Percentiles rank a stretch among this genome's conserved stretches.
Evolutionary conservation across 2,888 invertebrate species (phyloP).

Genomic region (Yponomeuta malinellus): DNA sequence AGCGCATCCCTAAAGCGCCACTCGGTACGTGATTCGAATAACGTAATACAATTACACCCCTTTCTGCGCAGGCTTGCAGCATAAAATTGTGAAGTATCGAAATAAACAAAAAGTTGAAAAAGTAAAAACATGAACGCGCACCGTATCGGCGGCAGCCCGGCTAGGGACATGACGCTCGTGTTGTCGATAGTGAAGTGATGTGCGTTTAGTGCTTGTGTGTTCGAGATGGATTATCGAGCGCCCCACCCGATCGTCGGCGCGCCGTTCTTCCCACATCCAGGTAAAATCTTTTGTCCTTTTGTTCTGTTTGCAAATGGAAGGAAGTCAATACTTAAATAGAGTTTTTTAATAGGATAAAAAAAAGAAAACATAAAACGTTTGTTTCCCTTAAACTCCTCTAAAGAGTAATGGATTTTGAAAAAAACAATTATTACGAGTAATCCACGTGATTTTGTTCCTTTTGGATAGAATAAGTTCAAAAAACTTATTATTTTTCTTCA

Average conservation of each 20-base stretch:
- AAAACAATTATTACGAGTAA: too few relatives aligned
- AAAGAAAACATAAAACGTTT: too few relatives aligned
- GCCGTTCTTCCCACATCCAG: conserved; percentile 63
- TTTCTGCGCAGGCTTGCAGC: conserved; percentile 5
- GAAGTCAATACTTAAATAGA: too few relatives aligned
- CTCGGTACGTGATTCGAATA: conserved; percentile 8
- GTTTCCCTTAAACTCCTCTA: too few relatives aligned
- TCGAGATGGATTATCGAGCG: conserved; percentile 63
- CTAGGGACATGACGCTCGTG: conserved; percentile 35
- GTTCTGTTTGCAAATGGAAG: background rate
- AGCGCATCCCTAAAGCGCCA: background rate
- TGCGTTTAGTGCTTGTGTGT: conserved; percentile 23
- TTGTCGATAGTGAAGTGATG: conserved; percentile 29
- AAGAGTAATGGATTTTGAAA: too few relatives aligned
- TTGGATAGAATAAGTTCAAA: too few relatives aligned
- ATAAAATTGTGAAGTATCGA: conserved; percentile 13
- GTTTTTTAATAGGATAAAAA: too few relatives aligned
- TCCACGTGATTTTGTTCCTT: too few relatives aligned
- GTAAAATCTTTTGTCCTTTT: conserved; percentile 32
- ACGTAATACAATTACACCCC: conserved; percentile 7
- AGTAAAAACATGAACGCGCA: conserved; percentile 24
- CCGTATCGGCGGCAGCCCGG: conserved; percentile 25
- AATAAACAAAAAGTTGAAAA: conserved; percentile 18
- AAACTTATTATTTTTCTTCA: too few relatives aligned
- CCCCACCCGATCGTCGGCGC: conserved; percentile 58